phyloP scores from a whole-genome alignment of 2,113 vertebrate genomes.

The Myotis davidii region DNA sequence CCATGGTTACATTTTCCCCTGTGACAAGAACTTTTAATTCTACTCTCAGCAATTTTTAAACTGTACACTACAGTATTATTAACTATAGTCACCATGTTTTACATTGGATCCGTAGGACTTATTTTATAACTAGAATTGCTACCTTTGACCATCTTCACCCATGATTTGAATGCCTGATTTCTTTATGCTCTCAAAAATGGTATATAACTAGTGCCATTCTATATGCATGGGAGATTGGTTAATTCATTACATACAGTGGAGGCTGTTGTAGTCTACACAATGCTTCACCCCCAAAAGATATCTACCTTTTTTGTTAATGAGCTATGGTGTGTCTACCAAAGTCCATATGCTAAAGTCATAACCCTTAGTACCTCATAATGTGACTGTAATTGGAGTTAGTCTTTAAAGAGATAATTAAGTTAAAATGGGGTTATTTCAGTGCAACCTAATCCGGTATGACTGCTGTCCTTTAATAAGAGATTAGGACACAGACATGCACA shows the following conservation, averaged over 20 bases:
- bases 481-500: not conserved
- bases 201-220: not conserved
- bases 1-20: not conserved
- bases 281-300: rapidly evolving
- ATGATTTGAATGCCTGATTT: not conserved
- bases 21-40: not conserved
- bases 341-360: not conserved
- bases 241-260: not conserved
- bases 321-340: not conserved
- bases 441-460: not conserved
- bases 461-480: not conserved
- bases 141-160: not conserved
- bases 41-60: not conserved
- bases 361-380: not conserved
- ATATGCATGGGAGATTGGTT: not conserved
- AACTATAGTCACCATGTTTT: not conserved
- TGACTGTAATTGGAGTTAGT: not conserved
- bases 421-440: not conserved
- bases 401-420: not conserved
- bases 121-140: not conserved
- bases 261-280: not conserved
- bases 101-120: not conserved
- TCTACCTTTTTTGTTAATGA: not conserved
- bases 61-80: not conserved
- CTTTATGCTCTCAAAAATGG: not conserved